These are phyloP conservation scores for Coregonus clupeaformis DNA, from an alignment of 2,113 vertebrate species.

Conservation along the genomic window DNA sequence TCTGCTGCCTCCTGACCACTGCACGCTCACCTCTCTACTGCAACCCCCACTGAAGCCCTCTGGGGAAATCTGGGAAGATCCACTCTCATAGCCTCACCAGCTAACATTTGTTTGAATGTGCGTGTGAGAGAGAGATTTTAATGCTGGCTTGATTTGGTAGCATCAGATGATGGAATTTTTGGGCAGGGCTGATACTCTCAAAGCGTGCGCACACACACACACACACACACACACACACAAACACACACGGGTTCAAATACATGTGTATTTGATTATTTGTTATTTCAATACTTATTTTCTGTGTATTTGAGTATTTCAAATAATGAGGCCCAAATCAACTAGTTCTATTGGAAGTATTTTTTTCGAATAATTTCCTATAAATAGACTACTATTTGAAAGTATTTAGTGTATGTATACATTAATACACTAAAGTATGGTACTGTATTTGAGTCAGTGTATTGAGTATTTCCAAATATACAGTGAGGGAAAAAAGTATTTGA, in stretches of 20 bases:
- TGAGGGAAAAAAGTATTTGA: too few relatives aligned
- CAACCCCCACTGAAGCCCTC: background rate
- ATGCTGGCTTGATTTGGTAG: background rate
- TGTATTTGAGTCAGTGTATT: too few relatives aligned
- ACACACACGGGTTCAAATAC: background rate
- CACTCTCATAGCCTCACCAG: background rate
- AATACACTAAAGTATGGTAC: slow-evolving; percentile 4
- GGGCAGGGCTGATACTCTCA: background rate
- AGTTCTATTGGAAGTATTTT: too few relatives aligned
- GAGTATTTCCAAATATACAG: background rate
- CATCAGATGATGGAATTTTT: background rate
- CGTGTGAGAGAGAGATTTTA: background rate
- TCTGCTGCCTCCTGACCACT: background rate
- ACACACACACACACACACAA: background rate
- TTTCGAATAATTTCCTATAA: too few relatives aligned
- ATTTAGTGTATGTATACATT: background rate
- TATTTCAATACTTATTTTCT: too few relatives aligned
- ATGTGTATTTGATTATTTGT: too few relatives aligned
- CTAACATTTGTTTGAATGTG: background rate
- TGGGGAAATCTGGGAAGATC: background rate
- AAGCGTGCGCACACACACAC: background rate
- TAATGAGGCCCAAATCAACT: too few relatives aligned
- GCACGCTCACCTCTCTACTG: background rate
- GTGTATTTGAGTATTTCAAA: too few relatives aligned
- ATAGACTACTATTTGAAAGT: too few relatives aligned